Conservation (phyloP, 2,113 vertebrate genomes). For the Barbus barbus region DNA sequence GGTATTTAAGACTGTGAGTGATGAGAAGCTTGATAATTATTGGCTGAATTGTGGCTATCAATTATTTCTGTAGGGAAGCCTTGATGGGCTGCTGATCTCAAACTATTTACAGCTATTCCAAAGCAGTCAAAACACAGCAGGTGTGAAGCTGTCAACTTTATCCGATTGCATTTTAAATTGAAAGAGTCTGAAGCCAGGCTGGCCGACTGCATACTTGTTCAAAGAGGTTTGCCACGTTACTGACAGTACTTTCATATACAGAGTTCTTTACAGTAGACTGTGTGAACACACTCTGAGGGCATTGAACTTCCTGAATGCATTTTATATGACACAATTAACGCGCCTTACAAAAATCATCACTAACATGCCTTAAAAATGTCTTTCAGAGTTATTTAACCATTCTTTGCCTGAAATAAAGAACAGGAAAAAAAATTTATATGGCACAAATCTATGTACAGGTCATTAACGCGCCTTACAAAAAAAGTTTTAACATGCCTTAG, state of each 20-base stretch:
- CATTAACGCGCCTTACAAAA: neutral
- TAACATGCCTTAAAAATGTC: neutral
- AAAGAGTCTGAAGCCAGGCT: neutral
- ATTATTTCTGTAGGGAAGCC: slow-evolving; percentile 47
- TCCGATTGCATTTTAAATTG: neutral
- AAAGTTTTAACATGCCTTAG: neutral
- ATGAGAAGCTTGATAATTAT: slow-evolving; percentile 41
- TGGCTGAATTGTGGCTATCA: slow-evolving; percentile 40
- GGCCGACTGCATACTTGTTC: neutral
- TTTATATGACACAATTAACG: neutral
- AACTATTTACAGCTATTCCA: slow-evolving; percentile 37
- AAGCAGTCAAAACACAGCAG: slow-evolving; percentile 29
- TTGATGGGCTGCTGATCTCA: slow-evolving; percentile 46
- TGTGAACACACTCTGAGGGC: neutral
- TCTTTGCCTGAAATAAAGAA: too few relatives aligned
- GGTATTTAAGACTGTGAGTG: slow-evolving; percentile 11
- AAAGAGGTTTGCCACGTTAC: neutral
- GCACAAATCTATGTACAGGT: too few relatives aligned
- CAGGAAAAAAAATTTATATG: too few relatives aligned
- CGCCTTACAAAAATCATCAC: neutral
- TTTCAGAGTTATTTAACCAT: neutral
- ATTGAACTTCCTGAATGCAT: neutral
- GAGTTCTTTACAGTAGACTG: neutral
- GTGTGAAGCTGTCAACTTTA: slow-evolving; percentile 29
- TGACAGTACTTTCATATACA: neutral